A percentile compares a stretch with the other conserved stretches of the same genome.
Evolutionary conservation across 64 coral and sea anemone genomes (phyloP).

Genomic region (Dendrophyllia cribrosa): DNA sequence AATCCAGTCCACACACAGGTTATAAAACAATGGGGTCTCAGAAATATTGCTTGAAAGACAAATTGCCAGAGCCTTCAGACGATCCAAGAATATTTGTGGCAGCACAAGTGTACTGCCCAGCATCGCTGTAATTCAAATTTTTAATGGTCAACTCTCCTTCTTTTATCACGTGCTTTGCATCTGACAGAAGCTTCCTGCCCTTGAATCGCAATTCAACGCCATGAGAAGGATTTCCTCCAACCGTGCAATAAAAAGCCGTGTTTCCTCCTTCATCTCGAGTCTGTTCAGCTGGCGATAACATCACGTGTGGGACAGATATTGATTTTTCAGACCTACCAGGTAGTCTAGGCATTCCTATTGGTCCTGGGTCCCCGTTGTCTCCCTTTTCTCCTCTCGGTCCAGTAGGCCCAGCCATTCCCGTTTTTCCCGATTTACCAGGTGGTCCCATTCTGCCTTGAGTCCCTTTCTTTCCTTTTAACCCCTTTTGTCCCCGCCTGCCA

Average conservation of each 20-base stretch:
- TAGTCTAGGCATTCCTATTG: slow-evolving; percentile 23
- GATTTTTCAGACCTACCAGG: not conserved
- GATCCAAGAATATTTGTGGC: slow-evolving; percentile 34
- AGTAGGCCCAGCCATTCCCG: not conserved
- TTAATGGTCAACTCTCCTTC: not conserved
- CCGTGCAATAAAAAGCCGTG: slow-evolving; percentile 36
- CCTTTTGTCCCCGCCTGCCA: too few relatives aligned
- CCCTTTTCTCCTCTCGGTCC: not conserved
- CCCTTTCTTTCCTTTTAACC: too few relatives aligned
- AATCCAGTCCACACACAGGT: too few relatives aligned
- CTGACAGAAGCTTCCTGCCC: not conserved
- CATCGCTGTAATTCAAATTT: not conserved
- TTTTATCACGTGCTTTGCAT: not conserved
- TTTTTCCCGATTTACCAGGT: too few relatives aligned
- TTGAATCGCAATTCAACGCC: not conserved
- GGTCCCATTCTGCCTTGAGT: too few relatives aligned
- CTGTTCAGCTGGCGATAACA: not conserved
- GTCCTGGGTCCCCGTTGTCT: not conserved
- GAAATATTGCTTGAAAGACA: not conserved
- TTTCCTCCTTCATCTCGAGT: not conserved
- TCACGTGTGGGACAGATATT: not conserved
- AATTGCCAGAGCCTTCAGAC: not conserved
- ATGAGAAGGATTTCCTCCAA: slow-evolving; percentile 21
- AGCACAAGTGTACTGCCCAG: slow-evolving; percentile 13
- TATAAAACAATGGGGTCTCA: too few relatives aligned